phyloP scores from a whole-genome alignment of 37 sponge, comb jelly and placozoan species.

The Chondrosia reniformis region DNA sequence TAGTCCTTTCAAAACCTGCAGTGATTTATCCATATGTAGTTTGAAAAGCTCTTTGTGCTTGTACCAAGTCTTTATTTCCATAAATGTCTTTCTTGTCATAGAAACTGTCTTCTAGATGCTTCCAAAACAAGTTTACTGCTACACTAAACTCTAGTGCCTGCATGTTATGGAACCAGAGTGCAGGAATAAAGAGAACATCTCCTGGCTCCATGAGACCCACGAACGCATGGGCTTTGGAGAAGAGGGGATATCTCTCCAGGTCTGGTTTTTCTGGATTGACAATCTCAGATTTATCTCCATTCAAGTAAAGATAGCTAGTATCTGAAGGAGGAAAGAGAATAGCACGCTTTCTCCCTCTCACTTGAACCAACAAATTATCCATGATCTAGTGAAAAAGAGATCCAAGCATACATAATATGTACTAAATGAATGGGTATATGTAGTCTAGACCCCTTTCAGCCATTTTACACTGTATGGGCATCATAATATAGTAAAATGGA shows the following conservation, averaged over 20 bases:
- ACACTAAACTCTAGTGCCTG: slow-evolving; percentile 71
- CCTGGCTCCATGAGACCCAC: slow-evolving; percentile 71
- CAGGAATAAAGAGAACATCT: slow-evolving; percentile 92
- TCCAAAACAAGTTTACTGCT: slow-evolving; percentile 92
- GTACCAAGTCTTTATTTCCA: slow-evolving; percentile 84
- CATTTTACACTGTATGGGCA: too few relatives aligned
- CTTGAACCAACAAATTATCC: slow-evolving; percentile 93
- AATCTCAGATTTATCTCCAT: slow-evolving; percentile 83
- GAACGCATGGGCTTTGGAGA: slow-evolving; percentile 30
- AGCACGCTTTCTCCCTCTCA: slow-evolving; percentile 74
- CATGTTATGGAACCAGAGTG: slow-evolving; percentile 95
- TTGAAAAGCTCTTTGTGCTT: slow-evolving; percentile 76
- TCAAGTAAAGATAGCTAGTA: slow-evolving; percentile 65
- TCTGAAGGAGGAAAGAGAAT: slow-evolving; percentile 76
- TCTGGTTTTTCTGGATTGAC: slow-evolving; percentile 80
- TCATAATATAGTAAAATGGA: too few relatives aligned
- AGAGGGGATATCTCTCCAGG: slow-evolving; percentile 59
- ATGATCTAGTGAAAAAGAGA: too few relatives aligned
- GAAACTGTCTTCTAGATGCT: slow-evolving; percentile 47
- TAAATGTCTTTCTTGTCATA: slow-evolving; percentile 82
- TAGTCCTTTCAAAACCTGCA: slow-evolving; percentile 56
- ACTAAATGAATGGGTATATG: too few relatives aligned
- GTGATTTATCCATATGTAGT: slow-evolving; percentile 66
- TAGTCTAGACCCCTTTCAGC: too few relatives aligned
- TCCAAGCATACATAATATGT: too few relatives aligned